Conservation (phyloP, 2,888 invertebrate species). For the Trichopoda pennipes region DNA sequence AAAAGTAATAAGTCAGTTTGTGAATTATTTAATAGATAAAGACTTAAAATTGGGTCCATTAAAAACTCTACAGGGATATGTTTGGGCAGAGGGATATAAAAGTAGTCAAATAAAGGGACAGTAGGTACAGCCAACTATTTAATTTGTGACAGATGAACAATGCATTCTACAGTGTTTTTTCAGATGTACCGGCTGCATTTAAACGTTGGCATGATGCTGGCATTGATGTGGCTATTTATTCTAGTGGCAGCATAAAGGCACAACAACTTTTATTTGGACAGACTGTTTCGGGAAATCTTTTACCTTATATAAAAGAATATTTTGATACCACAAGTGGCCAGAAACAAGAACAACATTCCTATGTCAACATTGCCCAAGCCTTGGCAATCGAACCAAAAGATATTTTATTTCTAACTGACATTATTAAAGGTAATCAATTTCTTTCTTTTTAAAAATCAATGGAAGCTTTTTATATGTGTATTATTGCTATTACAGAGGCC, state of each 20-base stretch:
- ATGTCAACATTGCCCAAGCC: conserved; percentile 87
- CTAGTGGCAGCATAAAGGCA: conserved; percentile 94
- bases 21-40: conserved; percentile 90
- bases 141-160: background rate
- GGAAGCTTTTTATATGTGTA: background rate
- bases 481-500: conserved; percentile 85
- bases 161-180: conserved; percentile 86
- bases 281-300: conserved; percentile 89
- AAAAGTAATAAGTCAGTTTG: conserved; percentile 82
- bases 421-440: conserved; percentile 85
- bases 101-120: conserved; percentile 90
- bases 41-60: conserved; percentile 90
- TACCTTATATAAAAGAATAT: conserved; percentile 87
- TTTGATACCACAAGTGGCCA: conserved; percentile 93
- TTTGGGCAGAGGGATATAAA: conserved; percentile 93
- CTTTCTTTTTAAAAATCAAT: background rate
- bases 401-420: conserved; percentile 93
- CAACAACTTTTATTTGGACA: conserved; percentile 93
- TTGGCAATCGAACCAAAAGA: conserved; percentile 84
- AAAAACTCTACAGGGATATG: conserved; percentile 94
- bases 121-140: conserved; percentile 84
- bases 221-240: conserved; percentile 90
- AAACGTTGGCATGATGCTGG: conserved; percentile 87
- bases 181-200: conserved; percentile 90
- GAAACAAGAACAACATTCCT: conserved; percentile 90